Conservation (phyloP, 2,797 vertebrate species). For the Hoplostethus atlanticus region DNA sequence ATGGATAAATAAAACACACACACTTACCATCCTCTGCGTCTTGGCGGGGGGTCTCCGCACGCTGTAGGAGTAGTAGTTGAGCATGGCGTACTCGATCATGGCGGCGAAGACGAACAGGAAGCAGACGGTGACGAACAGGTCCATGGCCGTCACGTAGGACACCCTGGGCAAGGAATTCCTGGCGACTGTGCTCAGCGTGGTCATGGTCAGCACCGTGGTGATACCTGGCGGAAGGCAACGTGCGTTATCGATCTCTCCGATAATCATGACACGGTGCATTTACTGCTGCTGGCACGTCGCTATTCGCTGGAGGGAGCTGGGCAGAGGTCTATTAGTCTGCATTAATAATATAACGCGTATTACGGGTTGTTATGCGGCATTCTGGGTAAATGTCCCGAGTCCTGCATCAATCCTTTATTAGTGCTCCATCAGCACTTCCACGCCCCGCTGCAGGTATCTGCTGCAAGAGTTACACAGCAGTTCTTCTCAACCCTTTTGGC, state of each 20-base stretch:
- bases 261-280: too few relatives aligned
- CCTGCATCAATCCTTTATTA: slow-evolving; percentile 15
- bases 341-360: slow-evolving; percentile 42
- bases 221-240: slow-evolving; percentile 84
- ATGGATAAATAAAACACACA: neutral
- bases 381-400: slow-evolving; percentile 39
- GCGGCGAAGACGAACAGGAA: slow-evolving; percentile 98
- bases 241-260: too few relatives aligned
- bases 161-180: slow-evolving; percentile 94
- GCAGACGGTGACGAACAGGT: slow-evolving; percentile 97
- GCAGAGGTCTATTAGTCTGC: slow-evolving; percentile 34
- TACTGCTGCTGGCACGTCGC: too few relatives aligned
- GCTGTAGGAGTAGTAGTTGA: slow-evolving; percentile 94
- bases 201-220: slow-evolving; percentile 98
- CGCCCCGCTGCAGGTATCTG: neutral
- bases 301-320: too few relatives aligned
- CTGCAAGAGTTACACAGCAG: neutral
- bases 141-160: slow-evolving; percentile 97
- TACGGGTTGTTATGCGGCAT: slow-evolving; percentile 2
- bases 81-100: slow-evolving; percentile 96
- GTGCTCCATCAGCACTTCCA: slow-evolving; percentile 1
- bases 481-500: neutral
- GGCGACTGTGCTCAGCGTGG: slow-evolving; percentile 96
- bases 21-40: slow-evolving; percentile 87
- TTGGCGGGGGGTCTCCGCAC: slow-evolving; percentile 87